phyloP scores from a whole-genome alignment of 2,888 invertebrate species.

The Drosophila maculinotata region DNA sequence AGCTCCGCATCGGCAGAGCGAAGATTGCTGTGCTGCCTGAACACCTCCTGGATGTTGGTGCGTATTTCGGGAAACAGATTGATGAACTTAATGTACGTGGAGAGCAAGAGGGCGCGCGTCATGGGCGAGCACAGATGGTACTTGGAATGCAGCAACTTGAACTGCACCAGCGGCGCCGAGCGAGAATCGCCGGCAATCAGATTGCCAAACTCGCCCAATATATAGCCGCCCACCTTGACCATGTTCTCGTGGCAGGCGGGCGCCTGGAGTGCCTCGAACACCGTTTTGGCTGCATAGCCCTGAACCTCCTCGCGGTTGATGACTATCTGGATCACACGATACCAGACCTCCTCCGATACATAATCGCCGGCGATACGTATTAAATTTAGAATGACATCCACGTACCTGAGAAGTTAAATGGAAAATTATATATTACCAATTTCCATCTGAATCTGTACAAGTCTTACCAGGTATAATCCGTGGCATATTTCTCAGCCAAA shows the following conservation, averaged over 20 bases:
- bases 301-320: conserved; percentile 99
- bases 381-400: conserved; percentile 98
- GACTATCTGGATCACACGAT: conserved; percentile 99
- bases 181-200: conserved; percentile 99
- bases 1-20: conserved; percentile 99
- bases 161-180: conserved; percentile 98
- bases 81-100: conserved; percentile 99
- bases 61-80: conserved; percentile 99
- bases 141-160: conserved; percentile 99
- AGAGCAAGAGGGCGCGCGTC: conserved; percentile 97
- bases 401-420: conserved; percentile 86
- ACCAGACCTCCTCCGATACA: conserved; percentile 99
- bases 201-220: conserved; percentile 99
- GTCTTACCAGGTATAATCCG: conserved; percentile 98
- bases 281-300: conserved; percentile 99
- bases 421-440: too few species aligned
- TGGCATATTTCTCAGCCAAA: conserved; percentile 99
- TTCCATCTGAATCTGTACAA: too few species aligned
- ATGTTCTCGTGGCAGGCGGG: conserved; percentile 99
- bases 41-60: conserved; percentile 97
- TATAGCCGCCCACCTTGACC: conserved; percentile 99
- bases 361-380: conserved; percentile 99
- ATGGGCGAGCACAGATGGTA: conserved; percentile 99
- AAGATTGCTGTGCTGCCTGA: conserved; percentile 96
- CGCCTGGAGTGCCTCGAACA: conserved; percentile 99